A percentile compares a stretch with the other conserved stretches of the same genome.
Evolutionary conservation across 2,888 invertebrate genomes (phyloP).

Genomic region (Agrotis puta): DNA sequence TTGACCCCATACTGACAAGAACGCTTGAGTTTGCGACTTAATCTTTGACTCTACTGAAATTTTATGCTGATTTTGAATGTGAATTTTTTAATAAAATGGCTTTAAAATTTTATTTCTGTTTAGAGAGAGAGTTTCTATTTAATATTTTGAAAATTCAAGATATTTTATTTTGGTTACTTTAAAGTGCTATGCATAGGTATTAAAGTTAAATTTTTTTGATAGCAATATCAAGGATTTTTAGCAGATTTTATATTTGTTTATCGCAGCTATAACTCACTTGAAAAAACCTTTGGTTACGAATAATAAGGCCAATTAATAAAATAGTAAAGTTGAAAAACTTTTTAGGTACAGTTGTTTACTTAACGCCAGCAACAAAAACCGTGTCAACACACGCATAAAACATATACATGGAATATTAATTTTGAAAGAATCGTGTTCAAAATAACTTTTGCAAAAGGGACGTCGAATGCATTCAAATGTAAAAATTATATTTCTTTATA

Average conservation of each 20-base stretch:
- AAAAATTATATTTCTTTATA: constrained; percentile 40
- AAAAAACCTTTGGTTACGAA: background rate
- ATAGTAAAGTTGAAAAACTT: constrained; percentile 16
- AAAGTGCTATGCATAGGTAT: background rate
- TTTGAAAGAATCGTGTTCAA: constrained; percentile 53
- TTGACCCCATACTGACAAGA: constrained; percentile 72
- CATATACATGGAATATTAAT: constrained; percentile 58
- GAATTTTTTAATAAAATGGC: background rate
- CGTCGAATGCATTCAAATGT: constrained; percentile 53
- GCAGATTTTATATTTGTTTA: too few relatives aligned
- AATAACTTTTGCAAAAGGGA: constrained; percentile 59
- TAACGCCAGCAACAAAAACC: constrained; percentile 32
- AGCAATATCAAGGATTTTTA: too few relatives aligned
- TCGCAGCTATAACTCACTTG: background rate
- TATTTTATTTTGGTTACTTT: background rate
- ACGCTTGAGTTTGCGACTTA: constrained; percentile 37
- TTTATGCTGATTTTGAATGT: constrained; percentile 34
- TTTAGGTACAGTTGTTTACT: constrained; percentile 20
- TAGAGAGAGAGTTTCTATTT: too few relatives aligned
- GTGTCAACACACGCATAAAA: constrained; percentile 54
- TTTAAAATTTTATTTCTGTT: background rate
- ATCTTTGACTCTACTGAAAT: constrained; percentile 30
- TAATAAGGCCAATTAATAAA: constrained; percentile 4
- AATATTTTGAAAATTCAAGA: too few relatives aligned
- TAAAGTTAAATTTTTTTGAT: too few relatives aligned